A percentile compares a stretch with the other conserved stretches of the same genome.
phyloP scores from a whole-genome alignment of 2,888 invertebrate genomes.

The Miltochrista miniata region DNA sequence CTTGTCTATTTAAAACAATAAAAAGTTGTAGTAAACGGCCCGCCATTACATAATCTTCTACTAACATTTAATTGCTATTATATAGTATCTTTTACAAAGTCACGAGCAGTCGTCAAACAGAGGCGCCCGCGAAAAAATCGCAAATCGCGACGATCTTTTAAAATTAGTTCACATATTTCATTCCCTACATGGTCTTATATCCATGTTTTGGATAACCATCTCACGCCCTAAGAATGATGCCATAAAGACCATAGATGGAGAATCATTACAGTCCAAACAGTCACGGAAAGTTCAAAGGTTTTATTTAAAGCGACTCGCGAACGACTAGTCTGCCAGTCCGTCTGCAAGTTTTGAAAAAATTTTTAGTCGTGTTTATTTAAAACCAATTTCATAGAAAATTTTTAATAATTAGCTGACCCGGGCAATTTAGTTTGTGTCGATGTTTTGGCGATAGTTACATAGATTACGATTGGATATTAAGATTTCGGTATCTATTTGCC shows the following conservation, averaged over 20 bases:
- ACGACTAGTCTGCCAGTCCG: slow-evolving; percentile 12
- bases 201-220: slow-evolving; percentile 41
- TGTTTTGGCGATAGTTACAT: too few species aligned
- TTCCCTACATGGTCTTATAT: slow-evolving; percentile 34
- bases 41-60: slow-evolving; percentile 36
- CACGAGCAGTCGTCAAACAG: slow-evolving; percentile 24
- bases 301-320: slow-evolving; percentile 26
- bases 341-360: slow-evolving; percentile 1
- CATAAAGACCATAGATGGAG: slow-evolving; percentile 52
- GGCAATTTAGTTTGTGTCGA: too few species aligned
- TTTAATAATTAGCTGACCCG: too few species aligned
- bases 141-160: slow-evolving; percentile 37
- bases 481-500: too few species aligned
- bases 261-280: slow-evolving; percentile 42
- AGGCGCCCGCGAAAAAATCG: slow-evolving; percentile 41
- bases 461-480: too few species aligned
- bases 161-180: slow-evolving; percentile 37
- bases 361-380: neutral
- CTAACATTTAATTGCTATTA: slow-evolving; percentile 28
- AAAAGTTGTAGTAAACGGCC: slow-evolving; percentile 37
- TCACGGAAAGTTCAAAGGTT: slow-evolving; percentile 37
- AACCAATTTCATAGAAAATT: neutral
- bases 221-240: slow-evolving; percentile 48
- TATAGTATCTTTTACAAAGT: slow-evolving; percentile 11
- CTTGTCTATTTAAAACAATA: slow-evolving; percentile 22